Conservation (phyloP, 2,113 vertebrate genomes). For the Lipophrys pholis region DNA sequence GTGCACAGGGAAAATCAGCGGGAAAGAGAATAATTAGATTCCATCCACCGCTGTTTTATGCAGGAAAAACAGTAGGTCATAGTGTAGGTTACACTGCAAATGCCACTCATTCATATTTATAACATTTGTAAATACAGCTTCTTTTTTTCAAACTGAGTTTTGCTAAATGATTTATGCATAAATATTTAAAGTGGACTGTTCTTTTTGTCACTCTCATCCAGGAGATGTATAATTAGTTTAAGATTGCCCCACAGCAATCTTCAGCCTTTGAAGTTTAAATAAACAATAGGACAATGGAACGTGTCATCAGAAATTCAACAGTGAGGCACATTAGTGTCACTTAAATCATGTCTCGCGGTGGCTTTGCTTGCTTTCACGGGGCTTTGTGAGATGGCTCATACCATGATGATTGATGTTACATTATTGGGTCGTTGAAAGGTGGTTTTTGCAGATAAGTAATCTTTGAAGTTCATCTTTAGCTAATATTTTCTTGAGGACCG, state of each 20-base stretch:
- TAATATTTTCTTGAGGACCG: conserved; percentile 54
- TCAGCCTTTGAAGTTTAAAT: conserved; percentile 57
- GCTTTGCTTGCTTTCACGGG: conserved; percentile 11
- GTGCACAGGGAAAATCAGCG: conserved; percentile 26
- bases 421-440: conserved; percentile 61
- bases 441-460: conserved; percentile 67
- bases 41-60: conserved; percentile 14
- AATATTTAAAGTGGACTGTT: conserved; percentile 4
- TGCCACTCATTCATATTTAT: conserved; percentile 24
- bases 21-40: conserved; percentile 34
- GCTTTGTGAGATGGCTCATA: conserved; percentile 9
- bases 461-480: conserved; percentile 65
- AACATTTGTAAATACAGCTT: conserved; percentile 9
- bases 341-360: conserved; percentile 48
- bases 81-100: conserved; percentile 20
- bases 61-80: conserved; percentile 33
- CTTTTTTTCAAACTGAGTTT: not conserved
- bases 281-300: conserved; percentile 29
- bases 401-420: conserved; percentile 58
- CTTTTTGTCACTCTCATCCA: conserved; percentile 20
- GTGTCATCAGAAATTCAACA: conserved; percentile 47
- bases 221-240: conserved; percentile 21
- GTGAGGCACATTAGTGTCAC: conserved; percentile 56
- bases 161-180: not conserved
- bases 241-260: not conserved